phyloP scores from a whole-genome alignment of 64 coral and sea anemone genomes.

The Porites lutea region DNA sequence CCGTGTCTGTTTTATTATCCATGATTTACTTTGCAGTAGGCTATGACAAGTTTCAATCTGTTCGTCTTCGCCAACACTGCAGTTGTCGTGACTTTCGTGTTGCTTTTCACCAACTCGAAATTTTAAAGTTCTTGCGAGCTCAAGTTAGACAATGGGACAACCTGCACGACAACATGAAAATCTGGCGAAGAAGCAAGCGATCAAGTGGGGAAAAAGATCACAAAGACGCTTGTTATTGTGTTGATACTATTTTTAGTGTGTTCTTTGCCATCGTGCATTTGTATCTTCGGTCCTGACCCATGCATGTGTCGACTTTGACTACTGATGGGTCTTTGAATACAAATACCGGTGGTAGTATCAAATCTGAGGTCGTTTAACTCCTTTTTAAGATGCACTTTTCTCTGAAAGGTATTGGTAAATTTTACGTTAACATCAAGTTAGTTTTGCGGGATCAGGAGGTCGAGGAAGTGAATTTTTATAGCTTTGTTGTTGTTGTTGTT shows the following conservation, averaged over 20 bases:
- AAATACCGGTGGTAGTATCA: too few relatives aligned
- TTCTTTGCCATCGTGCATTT: slow-evolving; percentile 60
- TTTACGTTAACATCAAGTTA: too few relatives aligned
- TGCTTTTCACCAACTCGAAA: slow-evolving; percentile 69
- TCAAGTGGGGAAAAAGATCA: neutral
- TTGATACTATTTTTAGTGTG: slow-evolving; percentile 68
- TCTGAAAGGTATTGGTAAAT: too few relatives aligned
- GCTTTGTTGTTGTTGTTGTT: too few relatives aligned
- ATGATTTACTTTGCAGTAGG: slow-evolving; percentile 66
- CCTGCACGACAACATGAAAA: neutral
- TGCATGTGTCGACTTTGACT: too few relatives aligned
- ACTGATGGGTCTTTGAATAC: too few relatives aligned
- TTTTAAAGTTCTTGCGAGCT: slow-evolving; percentile 10
- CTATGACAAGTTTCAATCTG: slow-evolving; percentile 50
- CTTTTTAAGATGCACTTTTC: too few relatives aligned
- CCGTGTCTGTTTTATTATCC: too few relatives aligned
- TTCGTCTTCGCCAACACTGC: slow-evolving; percentile 88
- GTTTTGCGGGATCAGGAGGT: too few relatives aligned
- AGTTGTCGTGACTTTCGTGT: slow-evolving; percentile 68
- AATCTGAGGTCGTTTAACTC: too few relatives aligned
- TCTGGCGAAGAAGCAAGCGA: neutral
- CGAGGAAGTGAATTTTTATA: too few relatives aligned
- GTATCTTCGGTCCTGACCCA: neutral
- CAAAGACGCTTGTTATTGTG: slow-evolving; percentile 71
- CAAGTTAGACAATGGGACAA: slow-evolving; percentile 53